Evolutionary conservation across 2,113 vertebrate genomes (phyloP).

Genomic region (Prionailurus viverrinus): DNA sequence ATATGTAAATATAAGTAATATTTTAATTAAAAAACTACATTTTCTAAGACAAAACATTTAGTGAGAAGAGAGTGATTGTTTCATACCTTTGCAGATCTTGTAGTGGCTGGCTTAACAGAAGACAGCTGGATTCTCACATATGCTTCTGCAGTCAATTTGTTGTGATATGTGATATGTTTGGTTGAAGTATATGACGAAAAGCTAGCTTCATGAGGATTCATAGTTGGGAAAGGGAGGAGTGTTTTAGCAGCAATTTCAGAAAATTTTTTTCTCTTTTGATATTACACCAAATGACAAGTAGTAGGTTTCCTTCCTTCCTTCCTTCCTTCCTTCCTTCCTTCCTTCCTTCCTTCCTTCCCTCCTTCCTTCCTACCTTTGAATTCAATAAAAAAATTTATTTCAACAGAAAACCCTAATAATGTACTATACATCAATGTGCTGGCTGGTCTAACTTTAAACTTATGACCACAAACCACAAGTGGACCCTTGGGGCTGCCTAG

Average conservation of each 20-base stretch:
- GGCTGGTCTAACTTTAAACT: neutral
- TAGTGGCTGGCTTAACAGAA: neutral
- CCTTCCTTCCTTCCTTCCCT: neutral
- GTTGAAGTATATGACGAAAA: neutral
- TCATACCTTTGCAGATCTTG: neutral
- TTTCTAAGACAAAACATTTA: neutral
- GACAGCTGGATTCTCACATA: neutral
- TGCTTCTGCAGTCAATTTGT: neutral
- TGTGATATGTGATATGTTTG: neutral
- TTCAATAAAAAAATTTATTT: neutral
- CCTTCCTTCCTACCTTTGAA: neutral
- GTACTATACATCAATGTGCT: neutral
- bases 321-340: neutral
- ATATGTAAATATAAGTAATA: neutral
- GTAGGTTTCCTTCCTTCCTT: neutral
- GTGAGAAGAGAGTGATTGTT: neutral
- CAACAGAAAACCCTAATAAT: neutral
- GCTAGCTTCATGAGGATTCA: neutral
- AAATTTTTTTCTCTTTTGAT: neutral
- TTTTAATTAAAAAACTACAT: conserved; percentile 1
- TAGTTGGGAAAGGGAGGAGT: neutral
- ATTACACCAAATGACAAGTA: neutral
- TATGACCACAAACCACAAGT: neutral
- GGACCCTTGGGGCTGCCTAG: neutral
- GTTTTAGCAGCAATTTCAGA: neutral